These are phyloP conservation scores for Solenodon paradoxus DNA, from an alignment of 2,113 vertebrate genomes.

Conservation along the genomic window DNA sequence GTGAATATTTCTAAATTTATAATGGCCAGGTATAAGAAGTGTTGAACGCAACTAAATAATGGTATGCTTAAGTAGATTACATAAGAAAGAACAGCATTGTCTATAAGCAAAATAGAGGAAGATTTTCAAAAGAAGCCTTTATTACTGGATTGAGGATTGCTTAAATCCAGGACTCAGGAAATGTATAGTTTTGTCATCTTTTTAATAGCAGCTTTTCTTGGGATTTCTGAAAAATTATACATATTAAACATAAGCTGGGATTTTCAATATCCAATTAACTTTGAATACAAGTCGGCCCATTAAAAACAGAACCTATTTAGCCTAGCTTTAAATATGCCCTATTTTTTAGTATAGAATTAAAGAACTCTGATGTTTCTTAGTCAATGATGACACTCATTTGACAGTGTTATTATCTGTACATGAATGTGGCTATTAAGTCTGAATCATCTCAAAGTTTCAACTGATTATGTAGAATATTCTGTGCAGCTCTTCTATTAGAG, in stretches of 20 bases:
- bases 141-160: not conserved
- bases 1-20: not conserved
- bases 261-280: slow-evolving; percentile 69
- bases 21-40: not conserved
- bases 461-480: not conserved
- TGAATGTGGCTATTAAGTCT: slow-evolving; percentile 47
- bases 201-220: slow-evolving; percentile 56
- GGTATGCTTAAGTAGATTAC: slow-evolving; percentile 14
- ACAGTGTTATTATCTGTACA: slow-evolving; percentile 44
- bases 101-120: not conserved
- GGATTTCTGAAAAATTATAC: slow-evolving; percentile 41
- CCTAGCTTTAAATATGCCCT: slow-evolving; percentile 41
- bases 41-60: not conserved
- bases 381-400: slow-evolving; percentile 59
- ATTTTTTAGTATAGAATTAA: slow-evolving; percentile 8
- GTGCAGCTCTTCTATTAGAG: not conserved
- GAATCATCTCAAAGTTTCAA: slow-evolving; percentile 22
- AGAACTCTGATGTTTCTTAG: slow-evolving; percentile 40
- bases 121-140: slow-evolving; percentile 57
- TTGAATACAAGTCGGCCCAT: slow-evolving; percentile 58
- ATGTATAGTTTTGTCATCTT: slow-evolving; percentile 53
- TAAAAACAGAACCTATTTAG: slow-evolving; percentile 58
- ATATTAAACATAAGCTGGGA: slow-evolving; percentile 66
- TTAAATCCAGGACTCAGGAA: slow-evolving; percentile 40
- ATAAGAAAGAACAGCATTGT: slow-evolving; percentile 9